Evolutionary conservation across 1,140 invertebrate species (phyloP), one percentile per base, ranked within the genome.

Genomic region (Rhyzopertha dominica): DNA sequence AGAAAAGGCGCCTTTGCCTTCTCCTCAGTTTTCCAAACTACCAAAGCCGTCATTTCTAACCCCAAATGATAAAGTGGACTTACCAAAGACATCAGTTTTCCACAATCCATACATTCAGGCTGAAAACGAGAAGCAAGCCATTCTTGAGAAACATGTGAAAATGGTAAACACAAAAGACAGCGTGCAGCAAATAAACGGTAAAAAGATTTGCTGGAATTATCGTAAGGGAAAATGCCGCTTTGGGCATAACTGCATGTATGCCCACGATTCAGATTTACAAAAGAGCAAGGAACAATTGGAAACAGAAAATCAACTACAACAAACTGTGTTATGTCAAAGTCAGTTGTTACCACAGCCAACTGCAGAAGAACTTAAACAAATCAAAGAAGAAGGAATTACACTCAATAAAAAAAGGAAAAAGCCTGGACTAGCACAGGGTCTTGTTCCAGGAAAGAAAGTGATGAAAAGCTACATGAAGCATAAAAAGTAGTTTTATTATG

Each of bases 181-280:
- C 59, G 75, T 77, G 1, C 77, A 81, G 58, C 78, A 82, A 66
- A 89, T 90, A 37, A 87, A 92, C 66, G 89, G 88, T 0, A 85
- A 83, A 56, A 90, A 90, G 68, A 85, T 95, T 24, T 96, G 93
- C 63, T 95, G 87, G 85, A 95, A 93, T 70, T 92, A 91, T 65
- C 75, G 86, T 16, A 93, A 91, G 68, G 91, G 92, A 4, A 75
- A 83, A 13, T 96, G 93, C 64, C 75, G 86, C 22, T 93, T 92
- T 72, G 91, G 91, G 4, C 87, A 90, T 55, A 92, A 90, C 49
- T 96, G 93, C 63, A 88, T 86, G 43, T 96, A 84, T 72, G 89
- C 88, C 2, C 93, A 96, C 70, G 90, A 93, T 58, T 86, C 88
- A 0, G 89, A 92, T 68, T 69, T 90, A 28, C 79, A 80, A 56